Conservation (phyloP, 2,797 vertebrate genomes). For the Onychomys torridus region DNA sequence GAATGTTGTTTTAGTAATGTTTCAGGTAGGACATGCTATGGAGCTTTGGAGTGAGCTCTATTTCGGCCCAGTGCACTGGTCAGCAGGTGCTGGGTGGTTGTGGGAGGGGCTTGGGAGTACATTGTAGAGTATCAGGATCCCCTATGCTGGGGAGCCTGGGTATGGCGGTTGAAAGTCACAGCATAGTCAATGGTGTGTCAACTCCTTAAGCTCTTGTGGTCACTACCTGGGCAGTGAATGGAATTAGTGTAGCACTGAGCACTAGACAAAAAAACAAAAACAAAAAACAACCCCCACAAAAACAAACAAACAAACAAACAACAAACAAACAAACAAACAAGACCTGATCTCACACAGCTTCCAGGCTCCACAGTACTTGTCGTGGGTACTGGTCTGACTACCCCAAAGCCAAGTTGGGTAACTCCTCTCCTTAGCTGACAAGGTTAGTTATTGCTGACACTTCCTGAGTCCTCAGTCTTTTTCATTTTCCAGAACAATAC, state of each 20-base stretch:
- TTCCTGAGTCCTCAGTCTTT: conserved; percentile 65
- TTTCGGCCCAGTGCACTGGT: neutral
- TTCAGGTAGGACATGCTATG: neutral
- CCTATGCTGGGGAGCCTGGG: neutral
- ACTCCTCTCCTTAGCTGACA: conserved; percentile 51
- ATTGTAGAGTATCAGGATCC: neutral
- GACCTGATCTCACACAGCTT: fast-evolving
- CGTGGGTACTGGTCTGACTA: neutral
- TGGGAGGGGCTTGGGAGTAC: too few relatives aligned
- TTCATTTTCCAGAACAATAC: neutral
- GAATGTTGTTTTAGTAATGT: neutral
- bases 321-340: too few relatives aligned
- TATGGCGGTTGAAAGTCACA: neutral
- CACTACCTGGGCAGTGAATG: fast-evolving
- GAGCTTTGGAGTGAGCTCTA: neutral
- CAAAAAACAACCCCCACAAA: too few relatives aligned
- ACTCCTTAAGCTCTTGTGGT: fast-evolving
- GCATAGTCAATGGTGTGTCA: too few relatives aligned
- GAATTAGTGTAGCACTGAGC: neutral
- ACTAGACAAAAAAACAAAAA: fast-evolving
- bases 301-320: too few relatives aligned
- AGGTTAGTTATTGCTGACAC: conserved; percentile 70
- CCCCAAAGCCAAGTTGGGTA: conserved; percentile 74
- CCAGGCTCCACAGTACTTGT: fast-evolving
- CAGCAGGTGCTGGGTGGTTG: neutral